Evolutionary conservation across 2,113 vertebrate species (phyloP).

Genomic region (Stegastes partitus): DNA sequence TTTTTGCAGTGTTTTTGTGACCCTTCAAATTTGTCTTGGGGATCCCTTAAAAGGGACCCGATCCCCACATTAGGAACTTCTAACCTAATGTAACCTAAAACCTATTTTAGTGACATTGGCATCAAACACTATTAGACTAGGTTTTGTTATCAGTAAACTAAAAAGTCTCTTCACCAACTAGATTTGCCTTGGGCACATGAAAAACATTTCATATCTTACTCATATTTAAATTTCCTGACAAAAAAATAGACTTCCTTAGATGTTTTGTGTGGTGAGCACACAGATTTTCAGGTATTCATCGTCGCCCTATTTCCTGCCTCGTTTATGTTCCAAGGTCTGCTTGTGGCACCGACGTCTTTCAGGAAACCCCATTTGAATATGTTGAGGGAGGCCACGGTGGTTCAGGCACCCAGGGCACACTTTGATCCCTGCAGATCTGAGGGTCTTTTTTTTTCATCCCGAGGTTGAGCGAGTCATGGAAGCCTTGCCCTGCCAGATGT

Average conservation of each 20-base stretch:
- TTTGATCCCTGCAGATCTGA: conserved; percentile 84
- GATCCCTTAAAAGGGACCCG: not conserved
- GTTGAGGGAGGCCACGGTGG: conserved; percentile 78
- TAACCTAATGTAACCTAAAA: not conserved
- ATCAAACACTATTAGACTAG: not conserved
- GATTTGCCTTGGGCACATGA: not conserved
- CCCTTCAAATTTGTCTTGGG: conserved; percentile 4
- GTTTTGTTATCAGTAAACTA: conserved; percentile 8
- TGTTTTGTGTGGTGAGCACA: conserved; percentile 39
- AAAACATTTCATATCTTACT: conserved; percentile 18
- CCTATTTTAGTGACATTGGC: not conserved
- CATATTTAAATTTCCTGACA: conserved; percentile 34
- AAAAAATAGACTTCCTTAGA: conserved; percentile 28
- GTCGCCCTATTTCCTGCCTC: conserved; percentile 44
- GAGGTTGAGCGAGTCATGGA: conserved; percentile 74
- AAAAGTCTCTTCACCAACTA: conserved; percentile 1
- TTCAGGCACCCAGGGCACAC: conserved; percentile 80
- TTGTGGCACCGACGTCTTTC: conserved; percentile 72
- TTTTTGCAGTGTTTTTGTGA: conserved; percentile 4
- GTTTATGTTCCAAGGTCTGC: conserved; percentile 69
- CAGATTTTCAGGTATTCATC: conserved; percentile 72
- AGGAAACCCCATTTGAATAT: conserved; percentile 83
- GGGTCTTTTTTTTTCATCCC: conserved; percentile 66
- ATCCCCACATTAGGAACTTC: not conserved
- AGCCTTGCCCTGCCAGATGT: conserved; percentile 84